phyloP scores from a whole-genome alignment of 2,888 invertebrate species.

The Notodonta dromedarius region DNA sequence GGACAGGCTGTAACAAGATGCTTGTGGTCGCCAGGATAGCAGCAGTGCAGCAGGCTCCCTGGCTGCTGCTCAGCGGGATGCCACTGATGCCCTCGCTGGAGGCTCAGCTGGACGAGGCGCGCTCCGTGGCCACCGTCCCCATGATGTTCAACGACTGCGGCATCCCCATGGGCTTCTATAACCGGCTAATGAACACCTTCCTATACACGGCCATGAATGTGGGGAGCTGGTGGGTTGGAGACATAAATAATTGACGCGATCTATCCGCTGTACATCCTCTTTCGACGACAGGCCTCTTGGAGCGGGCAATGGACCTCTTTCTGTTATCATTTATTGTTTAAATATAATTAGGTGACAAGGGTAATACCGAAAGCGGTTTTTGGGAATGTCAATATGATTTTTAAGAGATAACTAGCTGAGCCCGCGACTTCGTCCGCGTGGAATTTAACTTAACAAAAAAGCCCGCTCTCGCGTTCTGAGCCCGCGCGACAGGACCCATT shows the following conservation, averaged over 20 bases:
- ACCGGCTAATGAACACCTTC: slow-evolving; percentile 45
- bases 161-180: slow-evolving; percentile 55
- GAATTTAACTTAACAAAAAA: too few relatives aligned
- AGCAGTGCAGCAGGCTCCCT: slow-evolving; percentile 58
- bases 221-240: slow-evolving; percentile 41
- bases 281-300: too few relatives aligned
- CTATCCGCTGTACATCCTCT: too few relatives aligned
- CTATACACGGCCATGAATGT: slow-evolving; percentile 25
- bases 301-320: slow-evolving; percentile 33
- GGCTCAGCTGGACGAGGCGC: slow-evolving; percentile 52
- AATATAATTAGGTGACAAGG: too few relatives aligned
- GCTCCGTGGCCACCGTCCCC: slow-evolving; percentile 50
- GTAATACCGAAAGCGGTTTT: too few relatives aligned
- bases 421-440: too few relatives aligned
- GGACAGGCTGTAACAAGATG: too few relatives aligned
- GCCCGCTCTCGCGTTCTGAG: too few relatives aligned
- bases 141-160: slow-evolving; percentile 42
- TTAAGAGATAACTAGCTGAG: too few relatives aligned
- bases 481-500: too few relatives aligned
- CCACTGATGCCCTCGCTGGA: slow-evolving; percentile 49
- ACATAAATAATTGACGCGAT: too few relatives aligned
- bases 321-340: neutral
- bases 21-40: slow-evolving; percentile 45
- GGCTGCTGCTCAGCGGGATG: slow-evolving; percentile 56
- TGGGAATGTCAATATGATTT: too few relatives aligned